Base-by-base conservation (phyloP, 1,140 invertebrate genomes). In the Eumeta japonica region DNA sequence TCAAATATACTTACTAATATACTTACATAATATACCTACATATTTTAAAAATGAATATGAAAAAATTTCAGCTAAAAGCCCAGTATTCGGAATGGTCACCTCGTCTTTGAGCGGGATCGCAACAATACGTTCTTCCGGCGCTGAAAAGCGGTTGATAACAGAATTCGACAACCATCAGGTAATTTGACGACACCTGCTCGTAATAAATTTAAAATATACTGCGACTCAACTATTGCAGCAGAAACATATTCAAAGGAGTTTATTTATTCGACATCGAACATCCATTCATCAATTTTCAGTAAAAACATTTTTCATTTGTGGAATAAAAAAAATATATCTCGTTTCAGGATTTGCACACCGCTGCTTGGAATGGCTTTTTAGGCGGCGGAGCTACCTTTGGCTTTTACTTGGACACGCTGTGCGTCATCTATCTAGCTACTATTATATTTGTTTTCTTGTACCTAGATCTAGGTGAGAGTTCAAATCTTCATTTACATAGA, bases 401-500 rank as follows among this genome's bases (percentile, higher is more conserved):
- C 7, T 60, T 76, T 39, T 73, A 67, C 37, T 48, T 76, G 38
- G 73, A 76, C 38, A 53, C 63, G 0, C 41, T 75, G 33, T 74
- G 67, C 31, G 40, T 64, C 20, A 17, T 72, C 1, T 76, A 75
- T 36, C 43, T 75, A 5, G 55, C 61, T 11, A 49, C 53, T 7
- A 53, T 76, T 12, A 71, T 68, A 31, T 73, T 67, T 16, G 65
- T 70, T 20, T 76, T 75, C 44, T 28, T 76, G 1, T 73, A 62
- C 37, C 19, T 74, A 16, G 66, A 74, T 39, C 66, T 71, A 28
- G 64, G 70, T 72, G 52, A 58, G 55, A 16, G 11, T 3, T 10
- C 4, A 7, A 9, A 10, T 17, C 12, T 15, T 35, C 10, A 31
- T 7, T 5, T 11, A 5, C 7, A 31, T 11, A 12, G 7, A 9